Evolutionary conservation across 2,888 invertebrate species (phyloP), one percentile per base, ranked within the genome.

Genomic region (Salticus scenicus): DNA sequence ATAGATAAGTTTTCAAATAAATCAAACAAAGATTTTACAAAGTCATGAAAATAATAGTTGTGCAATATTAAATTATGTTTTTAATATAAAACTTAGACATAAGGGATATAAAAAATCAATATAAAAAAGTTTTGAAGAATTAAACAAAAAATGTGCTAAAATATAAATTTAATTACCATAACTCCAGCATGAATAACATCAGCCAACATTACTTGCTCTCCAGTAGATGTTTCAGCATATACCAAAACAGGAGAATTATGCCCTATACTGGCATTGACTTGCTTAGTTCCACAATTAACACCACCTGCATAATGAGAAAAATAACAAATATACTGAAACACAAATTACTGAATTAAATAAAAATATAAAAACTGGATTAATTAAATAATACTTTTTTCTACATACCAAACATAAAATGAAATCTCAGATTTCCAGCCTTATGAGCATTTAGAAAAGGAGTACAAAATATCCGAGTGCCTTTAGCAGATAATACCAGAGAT

Each of bases 391-490:
- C 4, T 5, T 24, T 57, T 17, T 33, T n/a, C 57, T 17, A 78
- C 89, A 86, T 89, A 91, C 91, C 91, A 85, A 90, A 88, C 33
- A 89, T 88, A 84, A 91, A 90, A 79, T 89, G 87, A 83, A 91
- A 91, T 20, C 90, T 87, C 5, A 91, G 87, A 85, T 89, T 90
- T 51, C 90, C 90, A 8, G 90, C 90, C 27, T 88, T 82, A 28
- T 88, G 85, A 7, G 89, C 88, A 79, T 91, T 89, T 24, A 91
- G 73, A 63, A 88, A 89, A 2, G 90, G 90, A 0, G 91, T 90
- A 83, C 91, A 91, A 10, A 90, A 88, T 74, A 89, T 89, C 31
- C 91, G 88, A 80, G 89, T 89, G n/a, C 89, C 89, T 28, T 88
- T 70, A 1, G 88, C 89, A 78, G 89, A 89, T 88, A 90, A 89